A percentile compares a stretch with the other conserved stretches of the same genome.
These are phyloP conservation scores for Tribolium castaneum DNA, from an alignment of 1,140 invertebrate genomes.

Conservation along the genomic window DNA sequence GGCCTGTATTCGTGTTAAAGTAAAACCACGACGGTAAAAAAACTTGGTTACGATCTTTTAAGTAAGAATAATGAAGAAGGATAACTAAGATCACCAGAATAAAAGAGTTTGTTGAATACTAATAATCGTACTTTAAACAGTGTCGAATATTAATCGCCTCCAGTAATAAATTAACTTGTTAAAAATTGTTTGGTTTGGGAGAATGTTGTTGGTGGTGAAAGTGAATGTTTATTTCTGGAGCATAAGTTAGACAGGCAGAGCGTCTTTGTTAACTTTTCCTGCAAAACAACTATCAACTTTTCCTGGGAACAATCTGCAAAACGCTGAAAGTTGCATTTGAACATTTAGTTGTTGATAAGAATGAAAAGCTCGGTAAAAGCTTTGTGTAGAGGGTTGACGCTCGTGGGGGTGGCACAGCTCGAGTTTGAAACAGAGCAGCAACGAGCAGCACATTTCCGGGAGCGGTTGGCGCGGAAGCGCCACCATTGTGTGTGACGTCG, in stretches of 20 bases:
- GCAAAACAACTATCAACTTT: slow-evolving; percentile 32
- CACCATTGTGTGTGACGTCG: slow-evolving; percentile 63
- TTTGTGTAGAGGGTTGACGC: background rate
- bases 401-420: slow-evolving; percentile 46
- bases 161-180: too few relatives aligned
- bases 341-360: slow-evolving; percentile 8
- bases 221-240: background rate
- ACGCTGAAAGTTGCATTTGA: slow-evolving; percentile 27
- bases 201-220: too few relatives aligned
- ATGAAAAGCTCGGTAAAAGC: slow-evolving; percentile 14
- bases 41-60: too few relatives aligned
- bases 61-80: too few relatives aligned
- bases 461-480: slow-evolving; percentile 58
- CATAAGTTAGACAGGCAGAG: background rate
- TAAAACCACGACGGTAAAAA: too few relatives aligned
- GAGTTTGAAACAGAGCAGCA: slow-evolving; percentile 58
- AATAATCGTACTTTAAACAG: too few relatives aligned
- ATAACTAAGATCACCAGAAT: too few relatives aligned
- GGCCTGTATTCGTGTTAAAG: too few relatives aligned
- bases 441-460: slow-evolving; percentile 62
- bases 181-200: too few relatives aligned
- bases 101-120: too few relatives aligned
- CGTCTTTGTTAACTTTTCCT: slow-evolving; percentile 13
- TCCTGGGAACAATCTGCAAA: slow-evolving; percentile 41
- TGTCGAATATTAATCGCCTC: too few relatives aligned